Conservation (phyloP, 2,797 vertebrate genomes). For the Cynopterus sphinx region DNA sequence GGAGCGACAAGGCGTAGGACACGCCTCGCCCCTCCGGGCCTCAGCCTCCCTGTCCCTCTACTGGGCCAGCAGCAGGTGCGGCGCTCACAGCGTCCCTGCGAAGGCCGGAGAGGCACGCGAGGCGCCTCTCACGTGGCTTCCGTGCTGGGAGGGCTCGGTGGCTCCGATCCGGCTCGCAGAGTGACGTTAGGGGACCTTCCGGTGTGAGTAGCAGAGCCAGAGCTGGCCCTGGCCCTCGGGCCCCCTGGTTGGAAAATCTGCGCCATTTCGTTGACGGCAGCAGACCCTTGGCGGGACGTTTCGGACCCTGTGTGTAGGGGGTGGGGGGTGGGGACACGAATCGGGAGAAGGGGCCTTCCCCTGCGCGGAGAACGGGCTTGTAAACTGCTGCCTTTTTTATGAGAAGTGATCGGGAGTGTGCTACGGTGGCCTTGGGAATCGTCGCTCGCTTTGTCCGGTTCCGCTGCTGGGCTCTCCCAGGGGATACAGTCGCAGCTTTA, state of each 20-base stretch:
- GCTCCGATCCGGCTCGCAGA: no score
- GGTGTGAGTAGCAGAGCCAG: not conserved
- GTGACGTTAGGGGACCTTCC: not conserved
- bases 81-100: not conserved
- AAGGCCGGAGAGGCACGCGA: fast-evolving
- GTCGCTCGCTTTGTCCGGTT: not conserved
- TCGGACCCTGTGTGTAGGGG: no score
- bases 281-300: not conserved
- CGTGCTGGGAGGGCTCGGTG: fast-evolving
- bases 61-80: fast-evolving
- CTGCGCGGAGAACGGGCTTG: not conserved
- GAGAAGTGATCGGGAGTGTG: not conserved
- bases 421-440: not conserved
- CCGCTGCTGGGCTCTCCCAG: not conserved
- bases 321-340: fast-evolving
- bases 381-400: not conserved
- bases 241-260: not conserved
- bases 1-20: fast-evolving
- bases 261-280: not conserved
- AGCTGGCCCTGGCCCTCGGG: not conserved
- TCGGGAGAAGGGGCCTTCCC: not conserved
- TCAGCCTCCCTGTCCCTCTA: not conserved
- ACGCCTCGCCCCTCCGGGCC: not conserved
- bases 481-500: not conserved
- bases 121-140: fast-evolving